Percentiles rank a stretch among this genome's conserved stretches.
Evolutionary conservation across 2,797 vertebrate genomes (phyloP).

Genomic region (Scolopax bukidnonensis): DNA sequence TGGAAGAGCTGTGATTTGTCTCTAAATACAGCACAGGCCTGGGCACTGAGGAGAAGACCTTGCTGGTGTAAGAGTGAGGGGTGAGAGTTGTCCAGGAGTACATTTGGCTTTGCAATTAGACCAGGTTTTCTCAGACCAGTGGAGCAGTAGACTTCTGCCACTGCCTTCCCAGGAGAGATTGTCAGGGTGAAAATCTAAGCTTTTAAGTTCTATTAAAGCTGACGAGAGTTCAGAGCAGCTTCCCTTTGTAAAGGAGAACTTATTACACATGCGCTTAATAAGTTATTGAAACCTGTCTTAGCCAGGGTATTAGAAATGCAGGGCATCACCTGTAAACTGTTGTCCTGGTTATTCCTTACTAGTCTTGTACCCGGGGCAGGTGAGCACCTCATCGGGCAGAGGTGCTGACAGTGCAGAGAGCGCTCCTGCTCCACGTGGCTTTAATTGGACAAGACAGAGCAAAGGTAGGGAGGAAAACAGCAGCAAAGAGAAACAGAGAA

Average conservation of each 20-base stretch:
- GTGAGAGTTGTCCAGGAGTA: not conserved
- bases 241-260: not conserved
- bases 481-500: not conserved
- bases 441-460: not conserved
- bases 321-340: not conserved
- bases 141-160: not conserved
- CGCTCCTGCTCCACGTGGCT: not conserved
- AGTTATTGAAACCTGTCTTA: not conserved
- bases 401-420: not conserved
- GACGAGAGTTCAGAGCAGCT: not conserved
- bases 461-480: not conserved
- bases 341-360: constrained; percentile 1
- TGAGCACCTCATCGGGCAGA: not conserved
- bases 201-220: not conserved
- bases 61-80: not conserved
- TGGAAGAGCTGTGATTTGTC: not conserved
- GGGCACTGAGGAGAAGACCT: not conserved
- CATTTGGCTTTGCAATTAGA: not conserved
- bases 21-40: not conserved
- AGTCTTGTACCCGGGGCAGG: not conserved
- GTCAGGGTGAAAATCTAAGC: not conserved
- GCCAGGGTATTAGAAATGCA: not conserved
- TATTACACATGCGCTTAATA: not conserved
- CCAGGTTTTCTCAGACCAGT: not conserved
- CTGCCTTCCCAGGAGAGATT: not conserved